Percentiles rank a stretch among this genome's conserved stretches.
Conservation (phyloP, 2,888 invertebrate genomes). For the Gortyna flavago region DNA sequence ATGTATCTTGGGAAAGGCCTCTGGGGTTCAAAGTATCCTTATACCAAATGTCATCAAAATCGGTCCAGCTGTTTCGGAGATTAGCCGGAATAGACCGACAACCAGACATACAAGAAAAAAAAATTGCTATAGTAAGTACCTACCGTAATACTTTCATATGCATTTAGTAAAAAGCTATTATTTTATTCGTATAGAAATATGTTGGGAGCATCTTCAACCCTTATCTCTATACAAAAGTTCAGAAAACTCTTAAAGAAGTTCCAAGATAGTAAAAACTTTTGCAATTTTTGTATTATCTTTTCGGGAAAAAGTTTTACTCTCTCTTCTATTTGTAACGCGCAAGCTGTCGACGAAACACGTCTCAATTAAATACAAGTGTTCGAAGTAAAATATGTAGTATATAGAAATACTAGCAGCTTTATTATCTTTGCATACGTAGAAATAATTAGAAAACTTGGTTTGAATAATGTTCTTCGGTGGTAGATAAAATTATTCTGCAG, state of each 20-base stretch:
- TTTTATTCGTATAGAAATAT: background rate
- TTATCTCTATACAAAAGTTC: conserved; percentile 35
- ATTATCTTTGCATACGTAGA: background rate
- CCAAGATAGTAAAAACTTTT: conserved; percentile 49
- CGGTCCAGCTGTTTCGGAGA: background rate
- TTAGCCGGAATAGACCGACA: background rate
- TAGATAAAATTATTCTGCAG: background rate
- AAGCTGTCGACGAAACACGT: conserved; percentile 27
- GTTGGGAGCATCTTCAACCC: conserved; percentile 5
- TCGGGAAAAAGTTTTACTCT: conserved; percentile 5
- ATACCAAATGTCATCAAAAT: background rate
- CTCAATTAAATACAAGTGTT: conserved; percentile 9
- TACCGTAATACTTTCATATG: background rate
- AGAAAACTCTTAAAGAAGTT: conserved; percentile 33
- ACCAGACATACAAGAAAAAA: background rate
- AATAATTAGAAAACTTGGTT: background rate
- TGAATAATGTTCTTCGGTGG: background rate
- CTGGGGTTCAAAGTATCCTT: background rate
- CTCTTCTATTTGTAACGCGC: conserved; percentile 13
- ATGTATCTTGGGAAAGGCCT: background rate
- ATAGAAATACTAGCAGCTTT: background rate
- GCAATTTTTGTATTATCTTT: conserved; percentile 49
- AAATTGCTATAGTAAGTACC: background rate
- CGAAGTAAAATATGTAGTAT: conserved; percentile 2
- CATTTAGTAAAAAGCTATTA: background rate